Evolutionary conservation across 2,113 vertebrate species (phyloP).

Genomic region (Barnardius zonarius): DNA sequence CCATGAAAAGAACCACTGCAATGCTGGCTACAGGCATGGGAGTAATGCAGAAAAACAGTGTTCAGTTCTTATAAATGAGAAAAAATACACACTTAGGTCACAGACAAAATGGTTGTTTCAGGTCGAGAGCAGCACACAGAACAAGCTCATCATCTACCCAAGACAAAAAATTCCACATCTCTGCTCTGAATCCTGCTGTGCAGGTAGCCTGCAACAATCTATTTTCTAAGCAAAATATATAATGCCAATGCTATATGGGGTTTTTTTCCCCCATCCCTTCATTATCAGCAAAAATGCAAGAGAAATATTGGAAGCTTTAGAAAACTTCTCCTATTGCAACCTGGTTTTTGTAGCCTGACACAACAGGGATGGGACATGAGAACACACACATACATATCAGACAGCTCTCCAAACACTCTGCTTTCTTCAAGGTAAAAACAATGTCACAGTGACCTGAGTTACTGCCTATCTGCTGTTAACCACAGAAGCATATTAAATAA

Average conservation of each 20-base stretch:
- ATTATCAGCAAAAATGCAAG: not conserved
- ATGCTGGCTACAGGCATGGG: accelerated
- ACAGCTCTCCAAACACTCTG: not conserved
- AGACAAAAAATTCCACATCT: not conserved
- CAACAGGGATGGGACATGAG: not conserved
- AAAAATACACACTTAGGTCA: not conserved
- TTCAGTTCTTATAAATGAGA: not conserved
- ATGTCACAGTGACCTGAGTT: not conserved
- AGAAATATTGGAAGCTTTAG: not conserved
- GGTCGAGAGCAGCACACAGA: not conserved
- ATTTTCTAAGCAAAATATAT: not conserved
- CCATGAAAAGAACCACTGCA: not conserved
- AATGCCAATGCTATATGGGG: not conserved
- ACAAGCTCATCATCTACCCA: not conserved
- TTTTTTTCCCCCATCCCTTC: not conserved
- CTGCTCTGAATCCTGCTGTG: not conserved
- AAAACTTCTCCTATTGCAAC: not conserved
- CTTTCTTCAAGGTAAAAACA: not conserved
- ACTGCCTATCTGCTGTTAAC: not conserved
- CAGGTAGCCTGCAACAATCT: not conserved
- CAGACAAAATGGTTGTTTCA: not conserved
- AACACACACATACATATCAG: not conserved
- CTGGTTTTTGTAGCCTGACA: not conserved
- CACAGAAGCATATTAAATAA: not conserved
- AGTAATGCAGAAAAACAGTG: not conserved